phyloP scores from a whole-genome alignment of 2,888 invertebrate genomes.

The Drosophila ezoana region DNA sequence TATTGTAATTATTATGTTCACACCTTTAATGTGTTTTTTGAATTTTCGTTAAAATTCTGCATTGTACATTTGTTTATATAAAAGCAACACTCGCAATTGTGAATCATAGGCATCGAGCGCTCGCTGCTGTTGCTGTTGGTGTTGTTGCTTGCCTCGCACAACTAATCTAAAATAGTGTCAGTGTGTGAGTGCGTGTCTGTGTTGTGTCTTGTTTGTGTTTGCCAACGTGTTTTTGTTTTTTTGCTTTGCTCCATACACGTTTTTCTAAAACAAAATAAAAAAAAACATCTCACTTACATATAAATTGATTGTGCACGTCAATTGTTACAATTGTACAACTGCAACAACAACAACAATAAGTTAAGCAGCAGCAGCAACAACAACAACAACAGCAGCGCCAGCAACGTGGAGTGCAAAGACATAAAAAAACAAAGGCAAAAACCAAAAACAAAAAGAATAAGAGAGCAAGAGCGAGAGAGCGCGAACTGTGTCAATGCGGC shows the following conservation, averaged over 20 bases:
- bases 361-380: constrained; percentile 22
- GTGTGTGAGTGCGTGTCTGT: constrained; percentile 41
- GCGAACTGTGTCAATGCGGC: constrained; percentile 75
- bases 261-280: constrained; percentile 11
- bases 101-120: constrained; percentile 53
- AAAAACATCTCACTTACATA: constrained; percentile 33
- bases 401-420: constrained; percentile 65
- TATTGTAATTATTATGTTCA: constrained; percentile 54
- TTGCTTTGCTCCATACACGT: constrained; percentile 15
- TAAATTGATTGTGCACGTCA: constrained; percentile 56
- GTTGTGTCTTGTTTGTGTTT: constrained; percentile 64
- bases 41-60: constrained; percentile 32
- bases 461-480: constrained; percentile 71
- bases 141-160: constrained; percentile 58
- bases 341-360: constrained; percentile 13
- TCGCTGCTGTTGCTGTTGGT: constrained; percentile 34
- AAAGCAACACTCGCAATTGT: constrained; percentile 58
- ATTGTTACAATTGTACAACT: constrained; percentile 46
- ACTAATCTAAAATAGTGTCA: constrained; percentile 68
- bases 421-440: constrained; percentile 54
- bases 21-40: constrained; percentile 24
- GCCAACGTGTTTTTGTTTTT: constrained; percentile 60
- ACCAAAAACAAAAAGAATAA: constrained; percentile 48
- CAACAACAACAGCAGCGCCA: constrained; percentile 45
- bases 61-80: constrained; percentile 58